Conservation (phyloP, 64 coral and sea anemone species). For the Montipora foliosa region DNA sequence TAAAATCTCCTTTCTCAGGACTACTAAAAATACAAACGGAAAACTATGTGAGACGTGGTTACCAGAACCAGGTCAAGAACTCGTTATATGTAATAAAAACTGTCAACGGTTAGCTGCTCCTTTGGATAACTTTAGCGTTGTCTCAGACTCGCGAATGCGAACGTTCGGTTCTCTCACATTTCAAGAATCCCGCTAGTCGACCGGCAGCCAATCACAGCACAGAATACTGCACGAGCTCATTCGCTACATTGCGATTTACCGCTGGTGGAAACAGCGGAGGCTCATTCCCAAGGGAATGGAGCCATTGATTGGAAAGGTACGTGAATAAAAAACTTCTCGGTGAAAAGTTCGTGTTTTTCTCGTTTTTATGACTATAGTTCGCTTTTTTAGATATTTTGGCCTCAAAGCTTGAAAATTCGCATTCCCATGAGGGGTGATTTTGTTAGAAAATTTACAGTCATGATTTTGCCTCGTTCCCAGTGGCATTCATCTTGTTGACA, state of each 20-base stretch:
- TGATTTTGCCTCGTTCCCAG: too few relatives aligned
- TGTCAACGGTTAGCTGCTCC: background rate
- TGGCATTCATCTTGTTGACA: too few relatives aligned
- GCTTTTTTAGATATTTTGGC: background rate
- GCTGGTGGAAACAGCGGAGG: slow-evolving; percentile 18
- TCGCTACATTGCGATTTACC: slow-evolving; percentile 22
- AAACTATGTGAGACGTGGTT: background rate
- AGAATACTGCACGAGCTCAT: slow-evolving; percentile 55
- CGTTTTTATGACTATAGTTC: background rate
- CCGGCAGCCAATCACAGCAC: slow-evolving; percentile 83
- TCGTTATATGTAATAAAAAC: slow-evolving; percentile 24
- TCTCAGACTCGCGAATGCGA: slow-evolving; percentile 65
- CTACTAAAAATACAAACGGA: background rate
- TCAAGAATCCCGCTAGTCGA: slow-evolving; percentile 94
- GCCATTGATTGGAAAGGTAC: background rate
- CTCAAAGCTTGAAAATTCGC: too few relatives aligned
- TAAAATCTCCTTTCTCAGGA: background rate
- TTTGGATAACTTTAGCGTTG: background rate
- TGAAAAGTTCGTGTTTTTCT: background rate
- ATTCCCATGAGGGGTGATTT: too few relatives aligned
- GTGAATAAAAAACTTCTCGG: background rate
- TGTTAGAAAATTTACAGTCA: too few relatives aligned
- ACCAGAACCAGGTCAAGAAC: background rate
- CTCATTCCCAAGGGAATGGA: background rate
- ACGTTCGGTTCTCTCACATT: slow-evolving; percentile 78